Conservation (phyloP, 2,113 vertebrate species). For the Ochotona curzoniae region DNA sequence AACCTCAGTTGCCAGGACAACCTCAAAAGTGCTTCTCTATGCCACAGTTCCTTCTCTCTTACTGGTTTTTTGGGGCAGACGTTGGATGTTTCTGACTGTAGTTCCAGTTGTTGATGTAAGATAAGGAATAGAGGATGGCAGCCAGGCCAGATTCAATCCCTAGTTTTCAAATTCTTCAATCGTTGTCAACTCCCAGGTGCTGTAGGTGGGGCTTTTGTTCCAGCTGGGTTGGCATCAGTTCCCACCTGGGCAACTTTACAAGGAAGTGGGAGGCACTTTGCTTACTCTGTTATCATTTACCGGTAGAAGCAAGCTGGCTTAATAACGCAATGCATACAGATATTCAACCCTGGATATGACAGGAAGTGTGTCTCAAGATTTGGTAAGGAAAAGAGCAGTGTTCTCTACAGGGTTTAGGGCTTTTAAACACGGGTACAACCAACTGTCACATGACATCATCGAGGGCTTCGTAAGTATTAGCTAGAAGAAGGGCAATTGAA, state of each 20-base stretch:
- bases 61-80: neutral
- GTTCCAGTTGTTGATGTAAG: neutral
- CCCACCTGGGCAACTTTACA: neutral
- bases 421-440: constrained; percentile 44
- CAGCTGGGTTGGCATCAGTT: neutral
- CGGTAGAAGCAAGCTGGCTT: neutral
- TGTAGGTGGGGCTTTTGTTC: neutral
- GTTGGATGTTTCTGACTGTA: neutral
- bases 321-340: neutral
- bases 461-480: constrained; percentile 37
- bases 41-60: neutral
- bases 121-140: neutral
- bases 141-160: neutral
- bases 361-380: neutral
- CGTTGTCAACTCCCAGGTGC: neutral
- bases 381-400: constrained; percentile 34
- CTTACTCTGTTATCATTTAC: neutral
- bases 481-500: constrained; percentile 35
- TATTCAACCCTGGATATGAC: neutral
- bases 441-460: constrained; percentile 51
- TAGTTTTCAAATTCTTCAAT: neutral
- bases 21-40: neutral
- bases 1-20: neutral
- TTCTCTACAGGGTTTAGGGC: constrained; percentile 13
- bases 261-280: neutral